These are phyloP conservation scores for Strigamia crassipes DNA, from an alignment of 2,888 invertebrate species.

Conservation along the genomic window DNA sequence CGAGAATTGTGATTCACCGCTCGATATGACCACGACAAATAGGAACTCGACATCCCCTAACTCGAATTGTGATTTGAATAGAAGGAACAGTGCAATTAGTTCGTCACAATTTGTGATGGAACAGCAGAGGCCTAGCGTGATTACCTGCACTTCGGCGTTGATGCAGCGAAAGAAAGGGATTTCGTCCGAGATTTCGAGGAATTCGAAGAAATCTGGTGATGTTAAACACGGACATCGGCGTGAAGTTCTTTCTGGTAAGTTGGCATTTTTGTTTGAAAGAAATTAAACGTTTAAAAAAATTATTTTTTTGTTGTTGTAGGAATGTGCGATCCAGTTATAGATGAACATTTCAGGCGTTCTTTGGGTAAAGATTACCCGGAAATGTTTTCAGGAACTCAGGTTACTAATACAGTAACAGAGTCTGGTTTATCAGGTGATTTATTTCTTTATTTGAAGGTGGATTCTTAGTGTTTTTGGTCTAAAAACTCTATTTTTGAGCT, in stretches of 20 bases:
- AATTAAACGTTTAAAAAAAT: neutral
- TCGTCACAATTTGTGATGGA: constrained; percentile 44
- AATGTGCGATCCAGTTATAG: constrained; percentile 86
- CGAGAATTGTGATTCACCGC: constrained; percentile 51
- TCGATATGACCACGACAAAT: constrained; percentile 54
- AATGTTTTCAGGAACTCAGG: constrained; percentile 50
- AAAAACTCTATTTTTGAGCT: too few relatives aligned
- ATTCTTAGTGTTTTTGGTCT: too few relatives aligned
- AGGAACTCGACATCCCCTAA: constrained; percentile 43
- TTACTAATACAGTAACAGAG: constrained; percentile 50
- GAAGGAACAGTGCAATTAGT: constrained; percentile 8
- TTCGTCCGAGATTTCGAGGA: constrained; percentile 44
- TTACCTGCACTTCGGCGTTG: constrained; percentile 64
- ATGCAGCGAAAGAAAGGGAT: neutral
- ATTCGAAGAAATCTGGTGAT: constrained; percentile 41
- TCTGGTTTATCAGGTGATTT: constrained; percentile 50
- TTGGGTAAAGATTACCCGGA: constrained; percentile 67
- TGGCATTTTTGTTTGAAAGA: neutral
- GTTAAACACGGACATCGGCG: constrained; percentile 51
- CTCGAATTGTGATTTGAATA: constrained; percentile 37
- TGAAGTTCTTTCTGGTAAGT: constrained; percentile 52
- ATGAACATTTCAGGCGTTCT: constrained; percentile 92
- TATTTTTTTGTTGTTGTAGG: constrained; percentile 51
- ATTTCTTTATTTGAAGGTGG: neutral
- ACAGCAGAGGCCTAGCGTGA: constrained; percentile 66